phyloP scores from a whole-genome alignment of 2,113 vertebrate species.

The Barbus barbus region DNA sequence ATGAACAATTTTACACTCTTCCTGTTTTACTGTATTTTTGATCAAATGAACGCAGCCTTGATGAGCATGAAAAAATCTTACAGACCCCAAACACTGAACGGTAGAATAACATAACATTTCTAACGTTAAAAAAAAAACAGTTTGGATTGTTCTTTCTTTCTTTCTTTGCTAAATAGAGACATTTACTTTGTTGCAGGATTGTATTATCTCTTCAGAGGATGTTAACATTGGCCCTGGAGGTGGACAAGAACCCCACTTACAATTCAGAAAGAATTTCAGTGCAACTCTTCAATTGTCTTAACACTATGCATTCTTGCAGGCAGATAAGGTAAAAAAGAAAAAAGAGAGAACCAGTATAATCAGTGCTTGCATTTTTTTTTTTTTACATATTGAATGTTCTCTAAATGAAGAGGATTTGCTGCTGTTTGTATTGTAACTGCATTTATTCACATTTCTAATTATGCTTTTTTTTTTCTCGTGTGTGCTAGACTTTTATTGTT shows the following conservation, averaged over 20 bases:
- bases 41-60: not conserved
- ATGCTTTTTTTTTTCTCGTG: constrained; percentile 6
- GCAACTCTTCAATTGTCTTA: constrained; percentile 80
- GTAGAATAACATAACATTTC: not conserved
- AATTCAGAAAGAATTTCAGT: constrained; percentile 85
- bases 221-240: constrained; percentile 88
- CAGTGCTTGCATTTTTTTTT: not conserved
- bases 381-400: not conserved
- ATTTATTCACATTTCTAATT: not conserved
- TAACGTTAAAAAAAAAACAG: not conserved
- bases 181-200: constrained; percentile 69
- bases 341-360: not conserved
- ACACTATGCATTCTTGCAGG: constrained; percentile 73
- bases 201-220: constrained; percentile 86
- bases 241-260: constrained; percentile 81
- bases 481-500: constrained; percentile 82
- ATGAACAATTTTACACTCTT: not conserved
- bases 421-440: not conserved
- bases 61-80: not conserved
- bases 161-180: not conserved
- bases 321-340: constrained; percentile 81
- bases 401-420: not conserved
- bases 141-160: not conserved
- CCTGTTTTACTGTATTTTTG: not conserved
- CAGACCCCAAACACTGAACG: not conserved